Evolutionary conservation across 2,888 invertebrate species (phyloP).

Genomic region (Limenitis camilla): DNA sequence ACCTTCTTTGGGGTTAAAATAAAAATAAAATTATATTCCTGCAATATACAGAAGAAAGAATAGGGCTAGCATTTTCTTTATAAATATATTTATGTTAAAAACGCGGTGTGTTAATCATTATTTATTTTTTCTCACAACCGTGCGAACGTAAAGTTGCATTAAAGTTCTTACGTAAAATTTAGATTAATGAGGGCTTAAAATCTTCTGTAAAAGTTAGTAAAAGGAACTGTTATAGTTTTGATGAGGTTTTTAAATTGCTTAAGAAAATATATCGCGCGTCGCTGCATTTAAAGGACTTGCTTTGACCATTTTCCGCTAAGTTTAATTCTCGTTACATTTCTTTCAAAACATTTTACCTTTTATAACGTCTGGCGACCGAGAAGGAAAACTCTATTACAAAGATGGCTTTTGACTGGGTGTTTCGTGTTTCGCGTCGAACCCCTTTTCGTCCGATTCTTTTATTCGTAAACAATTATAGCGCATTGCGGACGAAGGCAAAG

Average conservation of each 20-base stretch:
- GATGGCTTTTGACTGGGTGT: conserved; percentile 54
- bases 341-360: conserved; percentile 65
- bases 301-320: conserved; percentile 52
- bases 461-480: conserved; percentile 58
- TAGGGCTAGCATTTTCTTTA: too few species aligned
- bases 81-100: not conserved
- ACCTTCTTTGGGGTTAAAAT: too few species aligned
- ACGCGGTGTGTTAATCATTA: not conserved
- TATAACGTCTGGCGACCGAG: conserved; percentile 47
- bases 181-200: conserved; percentile 45
- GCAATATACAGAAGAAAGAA: too few species aligned
- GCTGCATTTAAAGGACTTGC: conserved; percentile 40
- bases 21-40: too few species aligned
- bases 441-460: conserved; percentile 49
- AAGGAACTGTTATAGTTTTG: conserved; percentile 39
- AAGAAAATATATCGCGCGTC: conserved; percentile 55
- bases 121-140: not conserved
- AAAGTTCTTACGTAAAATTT: conserved; percentile 50
- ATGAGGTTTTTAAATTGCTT: conserved; percentile 42
- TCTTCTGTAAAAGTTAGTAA: conserved; percentile 48
- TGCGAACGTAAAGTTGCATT: conserved; percentile 43
- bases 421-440: conserved; percentile 40
- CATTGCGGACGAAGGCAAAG: conserved; percentile 45
- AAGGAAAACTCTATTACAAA: conserved; percentile 65
- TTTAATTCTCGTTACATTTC: conserved; percentile 71